A percentile compares a stretch with the other conserved stretches of the same genome.
phyloP scores from a whole-genome alignment of 2,797 vertebrate genomes.

The Accipiter fasciatus region DNA sequence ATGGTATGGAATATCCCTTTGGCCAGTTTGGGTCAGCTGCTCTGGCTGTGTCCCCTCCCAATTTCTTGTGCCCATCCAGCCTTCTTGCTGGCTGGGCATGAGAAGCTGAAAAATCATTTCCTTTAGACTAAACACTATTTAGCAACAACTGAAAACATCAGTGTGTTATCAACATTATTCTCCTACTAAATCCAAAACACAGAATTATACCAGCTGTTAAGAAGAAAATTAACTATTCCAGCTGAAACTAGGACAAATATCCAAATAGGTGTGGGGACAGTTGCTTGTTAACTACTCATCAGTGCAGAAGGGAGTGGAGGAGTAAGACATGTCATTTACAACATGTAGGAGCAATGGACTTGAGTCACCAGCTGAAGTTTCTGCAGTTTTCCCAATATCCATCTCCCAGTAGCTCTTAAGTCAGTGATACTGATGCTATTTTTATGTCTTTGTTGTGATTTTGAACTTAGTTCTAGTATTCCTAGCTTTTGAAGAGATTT shows the following conservation, averaged over 20 bases:
- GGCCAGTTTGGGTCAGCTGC: too few species aligned
- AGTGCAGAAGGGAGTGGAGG: not conserved
- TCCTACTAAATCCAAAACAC: too few species aligned
- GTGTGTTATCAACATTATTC: too few species aligned
- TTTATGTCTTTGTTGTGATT: not conserved
- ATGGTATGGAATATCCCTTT: too few species aligned
- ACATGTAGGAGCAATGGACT: accelerated
- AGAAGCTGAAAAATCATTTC: too few species aligned
- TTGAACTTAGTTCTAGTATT: not conserved
- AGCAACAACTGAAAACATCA: too few species aligned
- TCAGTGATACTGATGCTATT: not conserved
- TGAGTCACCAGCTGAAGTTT: not conserved
- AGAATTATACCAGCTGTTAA: too few species aligned
- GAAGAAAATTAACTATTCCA: too few species aligned
- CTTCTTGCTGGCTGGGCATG: too few species aligned
- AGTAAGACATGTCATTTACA: not conserved
- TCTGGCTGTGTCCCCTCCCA: too few species aligned
- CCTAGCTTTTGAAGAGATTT: not conserved
- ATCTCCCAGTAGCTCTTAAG: not conserved
- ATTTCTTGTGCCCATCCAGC: too few species aligned
- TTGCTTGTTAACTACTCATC: not conserved
- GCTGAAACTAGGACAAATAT: not conserved
- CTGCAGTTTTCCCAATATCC: not conserved
- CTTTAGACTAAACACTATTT: too few species aligned
- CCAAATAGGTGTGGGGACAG: not conserved